A percentile compares a stretch with the other conserved stretches of the same genome.
phyloP scores from a whole-genome alignment of 2,797 vertebrate species.

The Limosa lapponica region DNA sequence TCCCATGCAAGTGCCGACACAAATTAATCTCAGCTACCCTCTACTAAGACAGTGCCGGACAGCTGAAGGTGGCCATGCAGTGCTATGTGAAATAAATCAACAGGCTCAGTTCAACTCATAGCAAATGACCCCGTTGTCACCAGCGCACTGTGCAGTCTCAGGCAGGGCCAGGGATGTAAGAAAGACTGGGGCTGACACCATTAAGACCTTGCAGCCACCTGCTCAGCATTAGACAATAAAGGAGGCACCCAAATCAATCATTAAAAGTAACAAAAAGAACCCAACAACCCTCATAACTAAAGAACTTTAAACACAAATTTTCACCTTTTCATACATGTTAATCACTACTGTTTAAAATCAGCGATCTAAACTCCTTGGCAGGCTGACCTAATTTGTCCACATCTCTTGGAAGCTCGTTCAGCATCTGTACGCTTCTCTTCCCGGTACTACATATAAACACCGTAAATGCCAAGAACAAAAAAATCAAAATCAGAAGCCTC shows the following conservation, averaged over 20 bases:
- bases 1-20: background rate
- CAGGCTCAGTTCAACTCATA: background rate
- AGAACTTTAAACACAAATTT: background rate
- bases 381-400: background rate
- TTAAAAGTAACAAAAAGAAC: background rate
- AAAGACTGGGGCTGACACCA: background rate
- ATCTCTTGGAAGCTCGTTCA: background rate
- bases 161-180: rapidly evolving
- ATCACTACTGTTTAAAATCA: background rate
- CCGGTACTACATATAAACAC: background rate
- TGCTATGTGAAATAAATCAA: background rate
- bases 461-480: background rate
- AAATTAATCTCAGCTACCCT: background rate
- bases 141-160: background rate
- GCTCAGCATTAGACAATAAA: background rate
- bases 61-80: rapidly evolving
- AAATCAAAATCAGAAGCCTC: background rate
- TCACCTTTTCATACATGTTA: background rate
- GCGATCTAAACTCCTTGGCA: background rate
- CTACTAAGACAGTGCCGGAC: background rate
- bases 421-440: background rate
- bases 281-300: background rate
- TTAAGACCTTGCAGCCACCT: background rate
- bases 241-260: background rate
- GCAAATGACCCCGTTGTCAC: background rate